Base-by-base conservation (phyloP, 2,113 vertebrate species). In the Rhagologus leucostigma region DNA sequence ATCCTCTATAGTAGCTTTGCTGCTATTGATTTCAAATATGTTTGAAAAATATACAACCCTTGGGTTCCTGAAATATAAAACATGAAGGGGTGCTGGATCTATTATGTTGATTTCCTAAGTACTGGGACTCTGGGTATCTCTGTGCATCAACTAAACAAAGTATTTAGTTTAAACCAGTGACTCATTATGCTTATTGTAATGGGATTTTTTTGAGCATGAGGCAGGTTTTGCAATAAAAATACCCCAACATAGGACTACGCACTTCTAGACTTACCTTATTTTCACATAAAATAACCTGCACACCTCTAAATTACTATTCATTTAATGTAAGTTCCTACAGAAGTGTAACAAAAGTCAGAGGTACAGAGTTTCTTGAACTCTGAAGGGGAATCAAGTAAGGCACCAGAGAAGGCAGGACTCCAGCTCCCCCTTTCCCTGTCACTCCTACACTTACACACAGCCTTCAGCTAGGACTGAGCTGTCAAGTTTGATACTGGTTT, bases 181-280 rank as follows among this genome's bases (percentile, higher is more conserved):
- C 11, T 42, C 56, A 49, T 89, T 16, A 4, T 92, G 52, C 4
- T 68, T 71, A 23, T 21, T 75, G 11, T 4, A 81, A 47, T 16
- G 20, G 22, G 9, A 68, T 64, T 50, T 18, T 49, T 21, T 49
- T 79, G 30, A 84, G 19, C 13, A 18, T 63, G 56, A 78, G 46
- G 16, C 15, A 71, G 11, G 7, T 47, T 91, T 59, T 44, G 35
- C 78, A 84, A 59, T 46, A 41, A 69, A 87, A 60, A 16, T 26
- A 21, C 4, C 5, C 16, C 17, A 33, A 19, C 1, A 32, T 4
- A 44, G 32, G 13, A 42, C 10, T 52, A 7, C 7, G 17, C 2
- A 30, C 20, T 73, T 74, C 21, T 33, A 47, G 39, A 50, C 14
- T 55, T 42, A 21, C 9, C 7, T 62, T 29, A 53, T 47, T 87